phyloP scores from a whole-genome alignment of 2,888 invertebrate genomes.

The Melieria crassipennis region DNA sequence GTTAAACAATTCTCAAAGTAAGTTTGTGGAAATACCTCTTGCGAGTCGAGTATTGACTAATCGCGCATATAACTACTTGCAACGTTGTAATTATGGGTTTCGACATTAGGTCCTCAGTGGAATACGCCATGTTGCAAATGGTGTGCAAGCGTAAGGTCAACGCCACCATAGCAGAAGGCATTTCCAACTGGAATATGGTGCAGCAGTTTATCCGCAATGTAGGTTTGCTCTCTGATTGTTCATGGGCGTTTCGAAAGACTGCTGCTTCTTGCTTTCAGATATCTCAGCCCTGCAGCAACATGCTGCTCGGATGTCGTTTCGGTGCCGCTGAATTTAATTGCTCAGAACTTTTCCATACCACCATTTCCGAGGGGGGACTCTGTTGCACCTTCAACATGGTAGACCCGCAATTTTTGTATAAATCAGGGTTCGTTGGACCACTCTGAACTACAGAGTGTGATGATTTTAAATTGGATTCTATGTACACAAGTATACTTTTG shows the following conservation, averaged over 20 bases:
- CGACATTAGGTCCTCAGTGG: constrained; percentile 39
- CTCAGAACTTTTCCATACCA: constrained; percentile 74
- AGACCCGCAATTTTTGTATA: constrained; percentile 63
- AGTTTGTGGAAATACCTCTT: background rate
- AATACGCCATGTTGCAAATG: constrained; percentile 45
- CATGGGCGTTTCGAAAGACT: no score
- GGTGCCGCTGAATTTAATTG: constrained; percentile 71
- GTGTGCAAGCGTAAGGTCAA: constrained; percentile 46
- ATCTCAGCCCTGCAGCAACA: constrained; percentile 76
- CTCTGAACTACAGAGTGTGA: no score
- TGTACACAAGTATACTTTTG: no score
- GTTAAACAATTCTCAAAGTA: constrained; percentile 61
- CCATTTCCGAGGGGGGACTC: constrained; percentile 81
- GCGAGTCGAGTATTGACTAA: no score
- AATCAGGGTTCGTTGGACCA: no score
- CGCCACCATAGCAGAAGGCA: constrained; percentile 34
- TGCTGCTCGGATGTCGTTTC: constrained; percentile 76
- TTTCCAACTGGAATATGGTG: constrained; percentile 45
- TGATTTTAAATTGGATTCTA: no score
- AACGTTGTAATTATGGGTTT: no score
- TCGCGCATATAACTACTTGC: no score
- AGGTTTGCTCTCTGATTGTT: no score
- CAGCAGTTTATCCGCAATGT: constrained; percentile 40
- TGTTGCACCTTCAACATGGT: constrained; percentile 84
- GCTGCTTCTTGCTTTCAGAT: constrained; percentile 66